These are phyloP conservation scores for Nasonia vitripennis DNA, from an alignment of 1,140 invertebrate species.

Conservation along the genomic window DNA sequence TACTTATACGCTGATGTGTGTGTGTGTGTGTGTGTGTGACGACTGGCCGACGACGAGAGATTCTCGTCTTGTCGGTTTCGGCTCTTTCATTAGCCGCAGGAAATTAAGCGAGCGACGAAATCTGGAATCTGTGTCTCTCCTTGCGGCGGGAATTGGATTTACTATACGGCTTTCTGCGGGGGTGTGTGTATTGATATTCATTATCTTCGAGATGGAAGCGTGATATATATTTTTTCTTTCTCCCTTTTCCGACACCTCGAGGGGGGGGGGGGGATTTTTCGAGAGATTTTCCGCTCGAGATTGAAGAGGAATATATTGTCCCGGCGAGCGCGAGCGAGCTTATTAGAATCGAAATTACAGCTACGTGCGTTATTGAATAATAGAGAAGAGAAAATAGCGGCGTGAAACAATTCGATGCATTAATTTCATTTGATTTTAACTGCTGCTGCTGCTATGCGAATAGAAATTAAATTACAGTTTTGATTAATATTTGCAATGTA, in stretches of 20 bases:
- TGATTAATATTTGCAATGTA: neutral
- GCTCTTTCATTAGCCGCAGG: constrained; percentile 50
- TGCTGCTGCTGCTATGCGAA: too few relatives aligned
- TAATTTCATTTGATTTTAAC: too few relatives aligned
- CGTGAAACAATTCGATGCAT: too few relatives aligned
- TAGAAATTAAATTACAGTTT: neutral
- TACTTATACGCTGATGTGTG: neutral
- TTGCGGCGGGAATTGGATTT: neutral
- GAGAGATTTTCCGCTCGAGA: neutral
- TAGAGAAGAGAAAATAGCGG: neutral
- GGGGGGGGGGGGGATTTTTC: neutral
- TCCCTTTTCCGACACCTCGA: neutral
- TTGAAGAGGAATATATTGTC: neutral
- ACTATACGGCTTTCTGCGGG: neutral
- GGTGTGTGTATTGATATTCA: constrained; percentile 10
- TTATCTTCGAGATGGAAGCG: neutral
- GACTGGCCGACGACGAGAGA: neutral
- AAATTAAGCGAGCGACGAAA: constrained; percentile 42
- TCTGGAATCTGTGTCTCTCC: constrained; percentile 12
- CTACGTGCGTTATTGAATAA: neutral
- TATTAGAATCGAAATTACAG: neutral
- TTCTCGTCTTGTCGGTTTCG: constrained; percentile 33
- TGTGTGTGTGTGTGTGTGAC: neutral
- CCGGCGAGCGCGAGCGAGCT: neutral
- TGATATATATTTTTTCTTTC: neutral